Base-by-base conservation (phyloP, 2,888 invertebrate genomes). In the Rotaria sp. region DNA sequence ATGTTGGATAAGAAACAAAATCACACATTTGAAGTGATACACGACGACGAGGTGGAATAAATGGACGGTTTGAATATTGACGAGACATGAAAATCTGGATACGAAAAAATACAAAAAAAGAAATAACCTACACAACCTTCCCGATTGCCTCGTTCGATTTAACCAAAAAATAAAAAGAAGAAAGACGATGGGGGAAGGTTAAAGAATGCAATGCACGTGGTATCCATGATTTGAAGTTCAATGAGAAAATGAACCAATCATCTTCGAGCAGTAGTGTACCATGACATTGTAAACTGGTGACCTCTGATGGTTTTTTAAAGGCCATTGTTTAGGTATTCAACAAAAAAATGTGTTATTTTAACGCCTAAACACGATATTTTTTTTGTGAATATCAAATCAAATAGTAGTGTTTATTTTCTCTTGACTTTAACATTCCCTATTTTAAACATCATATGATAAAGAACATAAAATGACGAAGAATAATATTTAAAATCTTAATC, bases 141-240 rank as follows among this genome's bases (percentile, higher is more conserved):
- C 67, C 30, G 67, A 35, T 30, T 67, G 35, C 35, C 35, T 67
- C 35, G 35, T 67, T 67, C 67, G 67, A 67, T 35, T 30, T 67
- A 67, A 35, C 35, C 35, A 67, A 67, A 67, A 13, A 67, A n/a
- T 15, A 59, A 30, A 10, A 67, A 67, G 35, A 67, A 67, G 35
- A 67, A 38, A 67, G 35, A 38, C 67, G 18, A 67, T 67, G 35
- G 18, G 21, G 67, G 67, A 67, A 38, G 67, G 26, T 67, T 35
- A 67, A 67, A 67, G 67, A 67, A 67, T 67, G 67, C 21, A 67
- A 67, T 67, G 35, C 67, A 67, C 67, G 67, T 67, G 67, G 67
- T 67, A 35, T 67, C 67, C 35, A 67, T 67, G 67, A 67, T 67
- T 21, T 38, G 21, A 38, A 67, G 30, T 67, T 67, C 35, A 67